Percentiles rank a stretch among this genome's conserved stretches.
These are phyloP conservation scores for Emmelina monodactyla DNA, from an alignment of 2,888 invertebrate genomes.

Conservation along the genomic window DNA sequence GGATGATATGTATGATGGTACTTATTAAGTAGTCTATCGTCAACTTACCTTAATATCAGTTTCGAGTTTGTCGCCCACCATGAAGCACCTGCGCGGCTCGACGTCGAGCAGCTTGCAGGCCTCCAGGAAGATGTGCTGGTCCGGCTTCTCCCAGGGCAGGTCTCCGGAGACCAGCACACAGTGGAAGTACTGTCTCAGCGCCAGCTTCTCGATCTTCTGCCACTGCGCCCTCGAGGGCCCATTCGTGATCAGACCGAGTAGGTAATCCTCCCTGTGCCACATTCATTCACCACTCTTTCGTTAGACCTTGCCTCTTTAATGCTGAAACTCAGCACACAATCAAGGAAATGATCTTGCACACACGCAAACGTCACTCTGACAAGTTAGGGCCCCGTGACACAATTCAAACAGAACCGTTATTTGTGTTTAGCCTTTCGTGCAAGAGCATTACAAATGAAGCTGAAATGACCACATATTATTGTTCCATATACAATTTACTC, in stretches of 20 bases:
- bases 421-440: conserved; percentile 25
- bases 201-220: conserved; percentile 82
- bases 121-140: conserved; percentile 81
- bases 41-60: conserved; percentile 77
- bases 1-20: too few species aligned
- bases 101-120: conserved; percentile 81
- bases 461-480: conserved; percentile 21
- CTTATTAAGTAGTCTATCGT: too few species aligned
- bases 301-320: conserved; percentile 39
- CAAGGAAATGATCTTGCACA: conserved; percentile 41
- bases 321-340: conserved; percentile 56
- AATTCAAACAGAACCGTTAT: background rate
- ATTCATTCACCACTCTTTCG: conserved; percentile 53
- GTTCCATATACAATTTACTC: conserved; percentile 40
- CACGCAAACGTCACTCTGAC: conserved; percentile 4
- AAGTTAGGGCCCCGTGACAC: conserved; percentile 3
- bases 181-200: conserved; percentile 77
- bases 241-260: conserved; percentile 84
- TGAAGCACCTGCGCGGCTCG: conserved; percentile 77
- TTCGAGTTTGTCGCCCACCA: conserved; percentile 89
- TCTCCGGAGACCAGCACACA: conserved; percentile 84
- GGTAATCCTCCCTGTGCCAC: conserved; percentile 72
- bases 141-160: conserved; percentile 86
- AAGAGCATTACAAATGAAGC: conserved; percentile 33
- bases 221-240: conserved; percentile 87